Evolutionary conservation across 2,888 invertebrate species (phyloP).

Genomic region (Noctua comes): DNA sequence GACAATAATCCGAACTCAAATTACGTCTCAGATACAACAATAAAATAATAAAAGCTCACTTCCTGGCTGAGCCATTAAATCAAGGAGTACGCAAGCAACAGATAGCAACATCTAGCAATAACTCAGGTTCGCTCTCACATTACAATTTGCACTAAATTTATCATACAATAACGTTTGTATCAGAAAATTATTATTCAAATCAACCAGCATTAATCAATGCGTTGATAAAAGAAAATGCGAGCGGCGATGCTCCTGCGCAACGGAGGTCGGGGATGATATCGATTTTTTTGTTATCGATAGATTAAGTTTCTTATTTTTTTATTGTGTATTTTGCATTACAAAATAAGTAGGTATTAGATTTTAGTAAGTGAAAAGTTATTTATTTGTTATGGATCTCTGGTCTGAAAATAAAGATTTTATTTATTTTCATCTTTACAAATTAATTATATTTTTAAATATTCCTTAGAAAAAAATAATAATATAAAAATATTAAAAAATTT

Average conservation of each 20-base stretch:
- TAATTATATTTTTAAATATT: too few species aligned
- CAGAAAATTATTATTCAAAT: conserved; percentile 90
- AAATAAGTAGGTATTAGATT: too few species aligned
- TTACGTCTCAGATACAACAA: conserved; percentile 49
- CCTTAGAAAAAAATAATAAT: too few species aligned
- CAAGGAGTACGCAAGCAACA: conserved; percentile 53
- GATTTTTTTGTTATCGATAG: conserved; percentile 41
- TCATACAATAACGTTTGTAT: conserved; percentile 90
- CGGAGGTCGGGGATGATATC: conserved; percentile 69
- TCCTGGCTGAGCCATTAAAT: conserved; percentile 65
- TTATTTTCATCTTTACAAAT: too few species aligned
- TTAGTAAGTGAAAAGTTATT: too few species aligned
- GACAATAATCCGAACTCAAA: conserved; percentile 32
- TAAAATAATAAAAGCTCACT: conserved; percentile 61
- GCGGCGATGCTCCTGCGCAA: conserved; percentile 84
- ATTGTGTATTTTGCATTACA: not conserved
- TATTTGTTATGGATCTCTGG: too few species aligned
- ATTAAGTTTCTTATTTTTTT: not conserved
- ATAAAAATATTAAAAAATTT: too few species aligned
- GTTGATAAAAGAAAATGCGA: conserved; percentile 89
- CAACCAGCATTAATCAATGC: conserved; percentile 89
- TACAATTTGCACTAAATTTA: conserved; percentile 91
- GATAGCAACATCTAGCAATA: conserved; percentile 66
- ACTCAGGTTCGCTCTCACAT: conserved; percentile 77
- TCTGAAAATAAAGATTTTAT: too few species aligned